These are phyloP conservation scores for Tupaia chinensis DNA, from an alignment of 2,113 vertebrate species.

Conservation along the genomic window DNA sequence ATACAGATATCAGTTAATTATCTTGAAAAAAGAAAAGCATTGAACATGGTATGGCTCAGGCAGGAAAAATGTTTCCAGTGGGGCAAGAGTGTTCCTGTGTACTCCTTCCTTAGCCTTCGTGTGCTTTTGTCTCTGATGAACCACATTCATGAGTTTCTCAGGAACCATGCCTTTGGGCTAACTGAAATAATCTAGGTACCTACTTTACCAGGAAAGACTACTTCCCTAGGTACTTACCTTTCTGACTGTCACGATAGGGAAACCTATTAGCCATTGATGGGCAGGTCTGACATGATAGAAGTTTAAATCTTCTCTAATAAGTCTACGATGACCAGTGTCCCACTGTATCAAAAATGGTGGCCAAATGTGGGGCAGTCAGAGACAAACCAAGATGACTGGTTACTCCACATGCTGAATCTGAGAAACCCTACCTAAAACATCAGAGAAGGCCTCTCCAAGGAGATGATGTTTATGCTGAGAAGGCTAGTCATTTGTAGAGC, in stretches of 20 bases:
- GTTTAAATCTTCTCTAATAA: background rate
- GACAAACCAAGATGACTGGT: background rate
- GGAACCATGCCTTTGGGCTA: background rate
- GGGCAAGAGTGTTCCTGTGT: background rate
- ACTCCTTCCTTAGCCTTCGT: background rate
- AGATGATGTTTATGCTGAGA: background rate
- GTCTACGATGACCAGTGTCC: background rate
- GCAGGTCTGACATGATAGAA: background rate
- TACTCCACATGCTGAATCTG: rapidly evolving
- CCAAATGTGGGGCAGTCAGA: background rate
- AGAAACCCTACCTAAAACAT: background rate
- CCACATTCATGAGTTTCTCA: background rate
- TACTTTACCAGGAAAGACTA: background rate
- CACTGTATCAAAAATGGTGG: background rate
- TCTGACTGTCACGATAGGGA: rapidly evolving
- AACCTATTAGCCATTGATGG: background rate
- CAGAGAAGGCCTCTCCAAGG: background rate
- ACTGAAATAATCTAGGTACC: background rate
- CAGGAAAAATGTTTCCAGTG: background rate
- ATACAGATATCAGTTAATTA: background rate
- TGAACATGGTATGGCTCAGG: rapidly evolving
- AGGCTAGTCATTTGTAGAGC: background rate
- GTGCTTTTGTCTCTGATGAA: background rate
- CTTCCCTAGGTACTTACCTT: background rate
- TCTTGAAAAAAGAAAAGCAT: background rate